Conservation (phyloP, 2,113 vertebrate genomes). For the Gymnogyps californianus region DNA sequence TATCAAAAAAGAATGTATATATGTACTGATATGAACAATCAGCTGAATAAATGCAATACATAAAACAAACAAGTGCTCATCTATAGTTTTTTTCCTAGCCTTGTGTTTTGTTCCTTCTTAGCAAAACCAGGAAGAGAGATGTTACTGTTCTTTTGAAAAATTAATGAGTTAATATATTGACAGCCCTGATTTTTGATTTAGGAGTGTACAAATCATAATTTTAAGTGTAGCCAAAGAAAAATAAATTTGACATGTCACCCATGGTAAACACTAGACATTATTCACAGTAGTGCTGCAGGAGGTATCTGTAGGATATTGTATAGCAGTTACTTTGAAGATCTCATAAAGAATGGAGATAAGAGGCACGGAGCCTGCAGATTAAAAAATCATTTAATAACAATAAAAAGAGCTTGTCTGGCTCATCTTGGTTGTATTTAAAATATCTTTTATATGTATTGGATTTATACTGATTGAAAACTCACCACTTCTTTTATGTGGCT, state of each 20-base stretch:
- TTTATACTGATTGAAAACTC: constrained; percentile 6
- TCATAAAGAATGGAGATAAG: neutral
- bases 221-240: neutral
- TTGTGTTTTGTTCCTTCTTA: neutral
- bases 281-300: neutral
- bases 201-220: neutral
- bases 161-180: neutral
- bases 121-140: neutral
- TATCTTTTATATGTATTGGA: neutral
- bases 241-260: neutral
- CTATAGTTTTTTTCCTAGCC: neutral
- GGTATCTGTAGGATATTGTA: neutral
- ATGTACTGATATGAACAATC: neutral
- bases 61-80: neutral
- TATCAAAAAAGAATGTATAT: neutral
- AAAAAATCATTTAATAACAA: neutral
- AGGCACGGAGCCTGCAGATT: neutral
- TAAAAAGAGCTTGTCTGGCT: neutral
- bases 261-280: neutral
- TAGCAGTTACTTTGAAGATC: neutral
- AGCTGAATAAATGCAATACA: neutral
- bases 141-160: neutral
- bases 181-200: neutral
- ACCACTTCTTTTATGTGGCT: constrained; percentile 14
- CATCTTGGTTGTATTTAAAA: neutral